A percentile compares a stretch with the other conserved stretches of the same genome.
Conservation (phyloP, 1,140 invertebrate species). For the Papilio dardanus region DNA sequence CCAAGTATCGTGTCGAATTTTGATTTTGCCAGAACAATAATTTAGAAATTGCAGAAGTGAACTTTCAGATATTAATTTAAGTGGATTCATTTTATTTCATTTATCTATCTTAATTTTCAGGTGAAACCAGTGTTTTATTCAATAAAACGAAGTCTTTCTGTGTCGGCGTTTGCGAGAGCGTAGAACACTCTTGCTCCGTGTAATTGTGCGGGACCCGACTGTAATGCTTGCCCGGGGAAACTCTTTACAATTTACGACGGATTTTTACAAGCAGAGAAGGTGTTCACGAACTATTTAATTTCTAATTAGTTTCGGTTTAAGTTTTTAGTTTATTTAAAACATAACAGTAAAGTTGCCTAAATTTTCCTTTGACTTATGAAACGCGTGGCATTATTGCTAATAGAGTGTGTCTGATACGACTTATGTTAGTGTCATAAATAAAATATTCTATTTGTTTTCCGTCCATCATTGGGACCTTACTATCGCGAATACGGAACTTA, state of each 20-base stretch:
- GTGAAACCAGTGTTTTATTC: constrained; percentile 35
- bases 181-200: constrained; percentile 58
- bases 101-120: not conserved
- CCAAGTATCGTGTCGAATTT: not conserved
- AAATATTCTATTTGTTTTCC: not conserved
- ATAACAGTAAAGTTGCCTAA: too few relatives aligned
- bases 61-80: too few relatives aligned
- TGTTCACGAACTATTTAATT: constrained; percentile 30
- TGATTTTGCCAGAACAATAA: not conserved
- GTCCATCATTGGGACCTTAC: not conserved
- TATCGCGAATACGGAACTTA: too few relatives aligned
- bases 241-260: constrained; percentile 48
- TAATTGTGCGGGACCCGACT: constrained; percentile 56
- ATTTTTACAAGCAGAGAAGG: constrained; percentile 31
- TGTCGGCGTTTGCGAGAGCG: constrained; percentile 44
- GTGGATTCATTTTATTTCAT: not conserved
- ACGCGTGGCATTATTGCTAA: too few relatives aligned
- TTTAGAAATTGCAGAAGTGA: not conserved
- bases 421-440: too few relatives aligned
- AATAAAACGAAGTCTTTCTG: constrained; percentile 40
- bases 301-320: constrained; percentile 12
- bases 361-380: too few relatives aligned
- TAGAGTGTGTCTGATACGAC: too few relatives aligned
- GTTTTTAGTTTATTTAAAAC: constrained; percentile 6
- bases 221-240: constrained; percentile 46